Conservation (phyloP, 2,888 invertebrate species). For the Morpho deidamia region DNA sequence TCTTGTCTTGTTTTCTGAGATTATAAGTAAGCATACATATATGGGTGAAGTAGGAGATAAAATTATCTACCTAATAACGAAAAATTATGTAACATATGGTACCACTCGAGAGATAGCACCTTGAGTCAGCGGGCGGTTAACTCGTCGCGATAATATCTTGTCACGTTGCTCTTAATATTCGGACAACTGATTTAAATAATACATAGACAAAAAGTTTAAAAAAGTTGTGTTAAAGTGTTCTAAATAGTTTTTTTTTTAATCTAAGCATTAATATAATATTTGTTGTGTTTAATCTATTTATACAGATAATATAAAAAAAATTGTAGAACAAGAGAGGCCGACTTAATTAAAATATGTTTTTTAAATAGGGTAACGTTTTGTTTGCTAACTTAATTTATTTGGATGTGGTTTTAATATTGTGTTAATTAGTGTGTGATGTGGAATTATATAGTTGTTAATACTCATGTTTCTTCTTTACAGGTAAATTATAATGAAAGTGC, state of each 20-base stretch:
- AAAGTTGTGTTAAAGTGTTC: no score
- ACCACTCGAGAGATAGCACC: constrained; percentile 50
- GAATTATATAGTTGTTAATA: constrained; percentile 2
- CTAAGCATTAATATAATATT: no score
- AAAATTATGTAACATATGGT: constrained; percentile 57
- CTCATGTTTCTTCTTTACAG: constrained; percentile 47
- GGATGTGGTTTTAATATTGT: no score
- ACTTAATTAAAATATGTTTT: no score
- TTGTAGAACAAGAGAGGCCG: no score
- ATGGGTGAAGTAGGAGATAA: constrained; percentile 44
- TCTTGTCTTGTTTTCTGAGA: constrained; percentile 8
- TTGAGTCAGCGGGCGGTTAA: constrained; percentile 44
- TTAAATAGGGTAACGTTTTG: no score
- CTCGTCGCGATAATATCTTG: constrained; percentile 21
- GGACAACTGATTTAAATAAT: neutral
- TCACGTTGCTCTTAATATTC: constrained; percentile 11
- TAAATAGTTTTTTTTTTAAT: no score
- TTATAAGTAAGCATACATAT: constrained; percentile 16
- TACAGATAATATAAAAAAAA: no score
- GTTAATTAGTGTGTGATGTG: neutral
- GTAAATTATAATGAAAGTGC: constrained; percentile 65
- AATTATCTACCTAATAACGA: constrained; percentile 43
- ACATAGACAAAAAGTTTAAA: neutral
- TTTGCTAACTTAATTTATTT: no score
- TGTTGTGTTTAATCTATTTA: no score